Evolutionary conservation across 35 echinoderm and acorn worm genomes (phyloP), one percentile per base, ranked within the genome.

Genomic region (Diadema setosum): DNA sequence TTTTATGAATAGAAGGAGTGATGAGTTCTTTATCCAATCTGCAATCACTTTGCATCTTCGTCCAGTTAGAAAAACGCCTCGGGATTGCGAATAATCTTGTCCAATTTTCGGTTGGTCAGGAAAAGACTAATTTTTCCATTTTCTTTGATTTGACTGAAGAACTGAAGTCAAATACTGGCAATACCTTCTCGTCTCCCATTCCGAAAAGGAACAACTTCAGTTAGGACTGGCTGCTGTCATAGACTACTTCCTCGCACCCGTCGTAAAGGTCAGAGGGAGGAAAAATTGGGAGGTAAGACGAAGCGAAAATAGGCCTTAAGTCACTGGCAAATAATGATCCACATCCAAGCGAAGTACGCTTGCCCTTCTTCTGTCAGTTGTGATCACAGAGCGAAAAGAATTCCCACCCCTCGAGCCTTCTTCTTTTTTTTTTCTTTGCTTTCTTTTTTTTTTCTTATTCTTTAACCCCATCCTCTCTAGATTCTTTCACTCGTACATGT

Each of bases 261-360:
- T 33, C 37, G 63, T 33, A 67, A 67, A 67, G 63, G 63, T 67
- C 63, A 67, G 27, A 29, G 12, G 63, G 17, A 67, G n/a, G n/a
- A n/a, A n/a, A n/a, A n/a, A n/a, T n/a, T 27, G 25, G 58, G 63
- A 33, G 63, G 63, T 33, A 33, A 14, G 61, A 34, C 12, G 63
- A 29, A 67, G 61, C 30, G 63, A 67, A 67, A 67, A 67, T 30
- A 67, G 63, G 63, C 63, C 27, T 27, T 26, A 18, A 67, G 63
- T 67, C 63, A 67, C 37, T 67, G 63, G 37, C 63, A 67, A 67
- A 67, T 67, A 67, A 67, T 67, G n/a, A 67, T 67, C 63, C 8
- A 67, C 27, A 67, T 67, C 30, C 37, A 26, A 26, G 37, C 63
- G 63, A 67, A 67, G 63, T 67, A 34, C 63, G 37, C 37, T 67